These are phyloP conservation scores for Stenchaetothrips biformis DNA, from an alignment of 2,888 invertebrate genomes.

Conservation along the genomic window DNA sequence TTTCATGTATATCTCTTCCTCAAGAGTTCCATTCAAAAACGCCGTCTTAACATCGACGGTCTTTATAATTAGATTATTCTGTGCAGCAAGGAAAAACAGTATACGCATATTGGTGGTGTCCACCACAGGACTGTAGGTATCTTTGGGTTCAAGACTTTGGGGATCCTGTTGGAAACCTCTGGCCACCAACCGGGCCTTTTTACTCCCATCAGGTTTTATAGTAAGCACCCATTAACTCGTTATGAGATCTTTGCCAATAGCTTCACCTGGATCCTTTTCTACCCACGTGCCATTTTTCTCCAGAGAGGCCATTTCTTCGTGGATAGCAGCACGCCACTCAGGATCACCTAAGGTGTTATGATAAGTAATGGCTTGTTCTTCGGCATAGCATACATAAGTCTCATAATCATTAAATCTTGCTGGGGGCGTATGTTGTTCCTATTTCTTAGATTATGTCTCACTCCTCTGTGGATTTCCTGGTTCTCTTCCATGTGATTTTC, in stretches of 20 bases:
- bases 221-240: constrained; percentile 28
- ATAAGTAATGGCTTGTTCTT: no score
- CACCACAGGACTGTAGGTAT: constrained; percentile 34
- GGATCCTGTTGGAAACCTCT: constrained; percentile 33
- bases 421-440: no score
- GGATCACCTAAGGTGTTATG: no score
- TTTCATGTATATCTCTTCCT: constrained; percentile 33
- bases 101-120: constrained; percentile 29
- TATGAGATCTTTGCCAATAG: not conserved
- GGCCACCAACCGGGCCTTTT: constrained; percentile 34
- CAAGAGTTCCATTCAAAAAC: constrained; percentile 34
- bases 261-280: not conserved
- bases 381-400: no score
- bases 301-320: constrained; percentile 15
- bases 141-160: constrained; percentile 31
- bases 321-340: not conserved
- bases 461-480: no score
- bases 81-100: constrained; percentile 29
- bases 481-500: no score
- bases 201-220: constrained; percentile 28
- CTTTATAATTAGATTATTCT: constrained; percentile 14
- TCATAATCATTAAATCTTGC: no score
- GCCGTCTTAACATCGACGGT: constrained; percentile 34
- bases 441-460: no score
- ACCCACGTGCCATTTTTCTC: constrained; percentile 13